A percentile compares a stretch with the other conserved stretches of the same genome.
Evolutionary conservation across 2,113 vertebrate genomes (phyloP).

Genomic region (Verasper variegatus): DNA sequence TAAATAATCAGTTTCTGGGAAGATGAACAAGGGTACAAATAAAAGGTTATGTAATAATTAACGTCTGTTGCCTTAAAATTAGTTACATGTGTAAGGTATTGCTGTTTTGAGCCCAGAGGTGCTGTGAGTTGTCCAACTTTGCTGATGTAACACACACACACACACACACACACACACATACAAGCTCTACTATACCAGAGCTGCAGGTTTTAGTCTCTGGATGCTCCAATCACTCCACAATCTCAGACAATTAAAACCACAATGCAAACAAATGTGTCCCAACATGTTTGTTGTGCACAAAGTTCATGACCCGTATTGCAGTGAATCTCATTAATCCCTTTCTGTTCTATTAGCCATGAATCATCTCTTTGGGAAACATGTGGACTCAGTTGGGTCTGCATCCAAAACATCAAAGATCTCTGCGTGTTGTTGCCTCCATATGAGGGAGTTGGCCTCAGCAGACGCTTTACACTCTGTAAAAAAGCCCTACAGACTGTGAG

Average conservation of each 20-base stretch:
- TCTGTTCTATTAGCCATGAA: conserved; percentile 54
- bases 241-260: conserved; percentile 50
- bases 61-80: not conserved
- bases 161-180: conserved; percentile 11
- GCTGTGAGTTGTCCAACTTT: conserved; percentile 15
- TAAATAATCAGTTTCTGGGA: not conserved
- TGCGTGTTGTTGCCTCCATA: conserved; percentile 64
- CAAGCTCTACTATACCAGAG: not conserved
- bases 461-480: conserved; percentile 19
- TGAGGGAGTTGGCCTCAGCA: conserved; percentile 55
- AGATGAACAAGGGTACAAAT: not conserved
- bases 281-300: conserved; percentile 49
- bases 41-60: conserved; percentile 1
- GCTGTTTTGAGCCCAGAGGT: not conserved
- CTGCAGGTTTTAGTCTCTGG: conserved; percentile 4
- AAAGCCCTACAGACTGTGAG: not conserved
- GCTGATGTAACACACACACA: conserved; percentile 32
- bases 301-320: conserved; percentile 42
- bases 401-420: conserved; percentile 73
- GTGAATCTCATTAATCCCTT: conserved; percentile 42
- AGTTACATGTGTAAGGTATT: conserved; percentile 22
- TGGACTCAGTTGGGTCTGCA: conserved; percentile 55
- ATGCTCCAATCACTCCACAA: conserved; percentile 33
- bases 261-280: conserved; percentile 42
- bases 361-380: conserved; percentile 62